Conservation (phyloP, 2,888 invertebrate genomes). For the Adelognathus sp. region DNA sequence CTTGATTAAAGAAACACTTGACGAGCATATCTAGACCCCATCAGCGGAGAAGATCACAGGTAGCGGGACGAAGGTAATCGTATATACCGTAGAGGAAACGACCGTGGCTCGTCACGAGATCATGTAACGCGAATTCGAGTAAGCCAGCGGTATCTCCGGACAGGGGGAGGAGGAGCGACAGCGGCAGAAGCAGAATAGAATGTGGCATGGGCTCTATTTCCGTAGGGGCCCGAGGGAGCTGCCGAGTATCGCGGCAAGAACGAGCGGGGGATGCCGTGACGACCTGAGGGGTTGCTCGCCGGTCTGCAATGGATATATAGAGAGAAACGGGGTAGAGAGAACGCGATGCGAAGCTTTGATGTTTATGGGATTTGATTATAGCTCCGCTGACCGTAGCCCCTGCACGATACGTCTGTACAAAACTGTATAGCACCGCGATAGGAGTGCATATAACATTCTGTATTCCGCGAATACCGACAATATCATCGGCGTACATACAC, state of each 20-base stretch:
- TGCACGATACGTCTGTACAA: conserved; percentile 21
- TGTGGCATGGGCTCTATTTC: conserved; percentile 38
- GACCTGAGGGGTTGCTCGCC: conserved; percentile 26
- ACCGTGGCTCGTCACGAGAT: conserved; percentile 29
- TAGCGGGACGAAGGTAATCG: conserved; percentile 21
- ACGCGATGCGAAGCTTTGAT: conserved; percentile 65
- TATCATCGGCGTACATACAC: not conserved
- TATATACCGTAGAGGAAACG: not conserved
- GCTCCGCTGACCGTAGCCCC: conserved; percentile 45
- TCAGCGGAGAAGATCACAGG: not conserved
- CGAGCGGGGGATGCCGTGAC: conserved; percentile 13
- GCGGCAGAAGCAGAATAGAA: conserved; percentile 11
- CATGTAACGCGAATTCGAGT: conserved; percentile 44
- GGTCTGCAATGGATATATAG: conserved; percentile 27
- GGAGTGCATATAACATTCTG: not conserved
- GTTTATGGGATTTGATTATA: conserved; percentile 73
- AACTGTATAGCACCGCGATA: not conserved
- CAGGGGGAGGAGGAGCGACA: conserved; percentile 5
- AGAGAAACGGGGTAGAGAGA: conserved; percentile 41
- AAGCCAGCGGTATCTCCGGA: conserved; percentile 35
- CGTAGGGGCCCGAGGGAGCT: conserved; percentile 48
- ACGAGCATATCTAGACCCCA: not conserved
- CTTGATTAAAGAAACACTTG: not conserved
- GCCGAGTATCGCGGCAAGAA: conserved; percentile 36
- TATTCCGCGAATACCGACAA: not conserved